phyloP scores from a whole-genome alignment of 2,797 vertebrate species.

The Psittacula derbiana region DNA sequence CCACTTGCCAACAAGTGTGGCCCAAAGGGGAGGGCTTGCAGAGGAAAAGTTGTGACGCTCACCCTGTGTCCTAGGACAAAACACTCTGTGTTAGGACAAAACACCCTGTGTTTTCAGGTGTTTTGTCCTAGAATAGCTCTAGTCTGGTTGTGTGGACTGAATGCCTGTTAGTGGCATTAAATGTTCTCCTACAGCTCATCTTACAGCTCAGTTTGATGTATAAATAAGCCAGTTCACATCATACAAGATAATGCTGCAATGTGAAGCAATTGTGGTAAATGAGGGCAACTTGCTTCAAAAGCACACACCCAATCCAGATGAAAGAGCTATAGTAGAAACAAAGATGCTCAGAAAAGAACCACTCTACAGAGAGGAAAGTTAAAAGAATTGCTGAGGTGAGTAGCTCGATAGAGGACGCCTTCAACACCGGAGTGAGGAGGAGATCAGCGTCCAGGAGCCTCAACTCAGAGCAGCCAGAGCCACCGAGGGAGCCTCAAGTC shows the following conservation, averaged over 20 bases:
- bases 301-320: accelerated
- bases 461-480: no score
- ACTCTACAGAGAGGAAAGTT: background rate
- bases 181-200: background rate
- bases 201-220: background rate
- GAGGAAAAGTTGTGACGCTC: background rate
- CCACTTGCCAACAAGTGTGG: background rate
- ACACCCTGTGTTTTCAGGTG: background rate
- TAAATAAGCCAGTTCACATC: background rate
- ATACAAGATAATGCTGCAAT: background rate
- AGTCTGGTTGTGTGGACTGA: background rate
- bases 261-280: background rate
- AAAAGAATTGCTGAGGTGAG: background rate
- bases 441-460: no score
- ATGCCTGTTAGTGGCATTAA: background rate
- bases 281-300: background rate
- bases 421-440: no score
- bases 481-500: no score
- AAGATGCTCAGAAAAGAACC: background rate
- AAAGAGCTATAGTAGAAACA: background rate
- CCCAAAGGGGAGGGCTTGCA: background rate
- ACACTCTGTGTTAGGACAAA: background rate
- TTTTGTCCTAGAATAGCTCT: background rate
- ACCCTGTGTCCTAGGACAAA: background rate
- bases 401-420: no score